A percentile compares a stretch with the other conserved stretches of the same genome.
phyloP scores from a whole-genome alignment of 2,113 vertebrate genomes.

The Microtus oregoni region DNA sequence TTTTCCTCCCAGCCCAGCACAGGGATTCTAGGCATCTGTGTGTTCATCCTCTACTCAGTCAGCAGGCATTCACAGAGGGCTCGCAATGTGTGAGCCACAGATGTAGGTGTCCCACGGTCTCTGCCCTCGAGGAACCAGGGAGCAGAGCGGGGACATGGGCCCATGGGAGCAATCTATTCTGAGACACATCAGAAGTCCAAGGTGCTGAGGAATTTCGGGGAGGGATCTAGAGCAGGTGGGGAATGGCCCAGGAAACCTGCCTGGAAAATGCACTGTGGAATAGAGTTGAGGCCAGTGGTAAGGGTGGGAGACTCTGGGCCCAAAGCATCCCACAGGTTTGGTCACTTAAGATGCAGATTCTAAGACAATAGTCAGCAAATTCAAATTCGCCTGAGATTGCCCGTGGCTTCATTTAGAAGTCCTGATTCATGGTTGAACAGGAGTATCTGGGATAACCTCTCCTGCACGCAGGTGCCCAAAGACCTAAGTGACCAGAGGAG shows the following conservation, averaged over 20 bases:
- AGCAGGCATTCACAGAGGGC: neutral
- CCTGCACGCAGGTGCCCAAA: neutral
- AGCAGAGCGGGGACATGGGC: neutral
- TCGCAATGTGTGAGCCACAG: neutral
- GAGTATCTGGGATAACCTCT: neutral
- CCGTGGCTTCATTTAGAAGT: neutral
- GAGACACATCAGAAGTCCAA: neutral
- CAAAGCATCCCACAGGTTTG: neutral
- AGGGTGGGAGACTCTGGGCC: neutral
- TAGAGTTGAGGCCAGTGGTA: neutral
- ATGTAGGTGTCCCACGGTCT: neutral
- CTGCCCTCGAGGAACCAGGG: neutral
- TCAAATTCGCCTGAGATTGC: neutral
- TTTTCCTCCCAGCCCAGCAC: constrained; percentile 9
- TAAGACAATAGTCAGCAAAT: neutral
- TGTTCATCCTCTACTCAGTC: constrained; percentile 10
- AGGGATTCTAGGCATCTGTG: constrained; percentile 3
- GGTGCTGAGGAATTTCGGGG: neutral
- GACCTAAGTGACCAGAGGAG: neutral
- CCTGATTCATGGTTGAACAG: neutral
- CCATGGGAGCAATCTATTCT: neutral
- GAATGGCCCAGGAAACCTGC: neutral
- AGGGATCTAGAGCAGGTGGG: neutral
- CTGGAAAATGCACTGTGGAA: neutral
- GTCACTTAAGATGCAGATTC: neutral